Evolutionary conservation across 2,888 invertebrate species (phyloP).

Genomic region (Caenorhabditis sulstoni): DNA sequence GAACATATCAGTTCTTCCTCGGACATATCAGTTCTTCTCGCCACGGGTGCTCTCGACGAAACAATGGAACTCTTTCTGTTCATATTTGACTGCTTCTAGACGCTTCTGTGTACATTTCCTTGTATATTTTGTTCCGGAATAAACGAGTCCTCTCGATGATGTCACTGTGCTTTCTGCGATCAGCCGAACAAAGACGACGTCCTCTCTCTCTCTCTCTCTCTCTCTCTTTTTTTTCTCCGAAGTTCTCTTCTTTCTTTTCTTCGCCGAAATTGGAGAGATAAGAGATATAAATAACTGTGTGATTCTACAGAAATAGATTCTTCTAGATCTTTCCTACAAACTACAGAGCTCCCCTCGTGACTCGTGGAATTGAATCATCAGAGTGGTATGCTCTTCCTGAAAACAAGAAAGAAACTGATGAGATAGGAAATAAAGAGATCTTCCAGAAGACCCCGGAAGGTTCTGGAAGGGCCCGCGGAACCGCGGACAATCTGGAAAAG

Average conservation of each 20-base stretch:
- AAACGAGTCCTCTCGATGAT: conserved; percentile 22
- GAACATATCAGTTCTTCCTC: conserved; percentile 24
- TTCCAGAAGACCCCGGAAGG: not conserved
- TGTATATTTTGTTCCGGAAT: conserved; percentile 43
- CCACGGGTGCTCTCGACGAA: conserved; percentile 34
- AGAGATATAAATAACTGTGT: conserved; percentile 7
- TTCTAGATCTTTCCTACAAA: conserved; percentile 1
- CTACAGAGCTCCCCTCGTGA: not conserved
- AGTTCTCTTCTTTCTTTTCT: conserved; percentile 1
- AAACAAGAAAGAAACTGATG: no score
- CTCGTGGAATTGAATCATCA: not conserved
- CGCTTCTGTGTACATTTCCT: conserved; percentile 34
- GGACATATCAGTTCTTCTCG: conserved; percentile 23
- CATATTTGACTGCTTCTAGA: conserved; percentile 33
- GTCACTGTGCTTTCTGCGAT: conserved; percentile 48
- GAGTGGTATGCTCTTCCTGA: not conserved
- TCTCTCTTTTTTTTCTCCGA: conserved; percentile 24
- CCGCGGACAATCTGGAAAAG: conserved; percentile 18
- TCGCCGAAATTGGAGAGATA: conserved; percentile 19
- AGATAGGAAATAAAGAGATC: no score
- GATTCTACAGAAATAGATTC: conserved; percentile 3
- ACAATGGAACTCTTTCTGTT: conserved; percentile 21
- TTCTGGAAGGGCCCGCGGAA: conserved; percentile 8
- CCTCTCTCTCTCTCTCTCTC: conserved; percentile 16
- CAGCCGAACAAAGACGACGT: not conserved